Conservation (phyloP, 2,797 vertebrate species). For the Crypturellus tataupa region DNA sequence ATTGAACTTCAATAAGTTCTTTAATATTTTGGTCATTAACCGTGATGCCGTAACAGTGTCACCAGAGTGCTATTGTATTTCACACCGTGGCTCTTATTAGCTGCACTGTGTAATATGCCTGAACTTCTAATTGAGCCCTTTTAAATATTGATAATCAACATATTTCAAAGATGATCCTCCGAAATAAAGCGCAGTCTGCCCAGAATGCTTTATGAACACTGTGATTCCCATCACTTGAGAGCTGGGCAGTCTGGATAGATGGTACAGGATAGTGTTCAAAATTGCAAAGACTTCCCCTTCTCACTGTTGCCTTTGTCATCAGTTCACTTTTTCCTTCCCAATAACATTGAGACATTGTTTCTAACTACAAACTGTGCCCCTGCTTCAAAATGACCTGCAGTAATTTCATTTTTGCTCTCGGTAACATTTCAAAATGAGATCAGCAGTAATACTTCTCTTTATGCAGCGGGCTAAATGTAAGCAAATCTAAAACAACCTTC, state of each 20-base stretch:
- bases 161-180: constrained; percentile 42
- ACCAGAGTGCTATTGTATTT: constrained; percentile 62
- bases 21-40: constrained; percentile 78
- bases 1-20: constrained; percentile 75
- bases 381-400: constrained; percentile 28
- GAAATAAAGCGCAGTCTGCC: constrained; percentile 35
- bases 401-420: constrained; percentile 44
- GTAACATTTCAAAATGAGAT: constrained; percentile 47
- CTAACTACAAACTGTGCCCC: not conserved
- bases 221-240: not conserved
- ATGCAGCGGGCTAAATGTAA: constrained; percentile 6
- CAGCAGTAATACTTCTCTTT: constrained; percentile 46
- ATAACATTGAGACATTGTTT: constrained; percentile 3
- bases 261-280: not conserved
- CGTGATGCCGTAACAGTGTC: constrained; percentile 43
- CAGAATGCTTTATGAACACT: not conserved
- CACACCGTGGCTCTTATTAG: constrained; percentile 55
- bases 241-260: not conserved
- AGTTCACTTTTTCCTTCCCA: not conserved
- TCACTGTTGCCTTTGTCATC: not conserved
- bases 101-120: constrained; percentile 51
- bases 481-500: constrained; percentile 32
- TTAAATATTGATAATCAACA: constrained; percentile 68
- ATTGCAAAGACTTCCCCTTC: not conserved
- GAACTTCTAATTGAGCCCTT: constrained; percentile 70